These are phyloP conservation scores for Xiphophorus hellerii DNA, from an alignment of 2,113 vertebrate genomes.

Conservation along the genomic window DNA sequence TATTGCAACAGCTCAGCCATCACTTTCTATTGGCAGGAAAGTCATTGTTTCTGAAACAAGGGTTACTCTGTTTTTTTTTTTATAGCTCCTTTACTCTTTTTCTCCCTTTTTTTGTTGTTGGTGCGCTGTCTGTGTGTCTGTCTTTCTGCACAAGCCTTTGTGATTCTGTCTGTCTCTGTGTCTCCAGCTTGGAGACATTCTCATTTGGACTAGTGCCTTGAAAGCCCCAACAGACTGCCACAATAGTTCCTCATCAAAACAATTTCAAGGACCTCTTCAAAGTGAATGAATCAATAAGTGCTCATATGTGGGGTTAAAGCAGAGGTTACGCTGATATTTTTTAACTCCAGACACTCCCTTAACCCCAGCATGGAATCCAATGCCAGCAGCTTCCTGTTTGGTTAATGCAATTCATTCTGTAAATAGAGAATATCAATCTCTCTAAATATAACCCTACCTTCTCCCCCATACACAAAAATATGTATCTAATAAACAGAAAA, in stretches of 20 bases:
- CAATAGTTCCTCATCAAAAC: constrained; percentile 75
- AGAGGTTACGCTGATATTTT: constrained; percentile 73
- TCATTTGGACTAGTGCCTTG: constrained; percentile 73
- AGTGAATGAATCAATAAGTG: constrained; percentile 79
- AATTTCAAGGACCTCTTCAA: constrained; percentile 80
- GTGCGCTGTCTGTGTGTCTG: constrained; percentile 27
- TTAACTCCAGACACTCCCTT: constrained; percentile 74
- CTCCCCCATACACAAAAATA: constrained; percentile 38
- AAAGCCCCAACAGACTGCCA: constrained; percentile 66
- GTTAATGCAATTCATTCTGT: constrained; percentile 74
- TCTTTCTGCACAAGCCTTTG: constrained; percentile 47
- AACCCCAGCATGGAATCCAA: constrained; percentile 61
- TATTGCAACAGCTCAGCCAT: constrained; percentile 76
- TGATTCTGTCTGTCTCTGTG: constrained; percentile 55
- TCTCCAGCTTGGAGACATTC: constrained; percentile 75
- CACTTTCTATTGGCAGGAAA: constrained; percentile 65
- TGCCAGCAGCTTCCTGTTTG: constrained; percentile 66
- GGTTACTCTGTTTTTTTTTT: constrained; percentile 43
- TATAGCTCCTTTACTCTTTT: constrained; percentile 60
- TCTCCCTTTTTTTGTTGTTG: constrained; percentile 44
- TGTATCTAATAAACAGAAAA: constrained; percentile 51
- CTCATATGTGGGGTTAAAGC: constrained; percentile 79
- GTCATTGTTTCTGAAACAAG: constrained; percentile 72
- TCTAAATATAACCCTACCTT: constrained; percentile 62
- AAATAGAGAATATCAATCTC: constrained; percentile 68